Evolutionary conservation across 2,113 vertebrate species (phyloP).

Genomic region (Vulpes lagopus): DNA sequence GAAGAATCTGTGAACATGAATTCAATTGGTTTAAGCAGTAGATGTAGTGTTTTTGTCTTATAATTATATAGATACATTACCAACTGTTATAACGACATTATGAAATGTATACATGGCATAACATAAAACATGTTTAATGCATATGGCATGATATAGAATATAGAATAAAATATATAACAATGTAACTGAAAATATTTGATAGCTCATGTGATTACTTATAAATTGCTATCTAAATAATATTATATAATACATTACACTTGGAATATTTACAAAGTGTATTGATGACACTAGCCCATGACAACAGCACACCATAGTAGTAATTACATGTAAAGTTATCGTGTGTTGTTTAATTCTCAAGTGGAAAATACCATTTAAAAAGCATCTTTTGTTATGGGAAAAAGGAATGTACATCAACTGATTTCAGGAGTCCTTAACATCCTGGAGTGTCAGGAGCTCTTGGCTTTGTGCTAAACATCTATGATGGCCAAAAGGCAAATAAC

Average conservation of each 20-base stretch:
- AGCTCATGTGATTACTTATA: not conserved
- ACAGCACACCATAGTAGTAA: not conserved
- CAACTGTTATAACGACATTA: not conserved
- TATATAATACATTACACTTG: not conserved
- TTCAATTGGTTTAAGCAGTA: not conserved
- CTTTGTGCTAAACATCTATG: not conserved
- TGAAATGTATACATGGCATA: not conserved
- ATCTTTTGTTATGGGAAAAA: conserved; percentile 22
- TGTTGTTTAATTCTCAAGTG: conserved; percentile 4
- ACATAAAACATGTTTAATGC: not conserved
- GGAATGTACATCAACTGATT: not conserved
- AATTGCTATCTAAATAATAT: conserved; percentile 1
- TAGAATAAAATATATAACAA: not conserved
- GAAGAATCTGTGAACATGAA: conserved; percentile 17
- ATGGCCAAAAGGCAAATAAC: not conserved
- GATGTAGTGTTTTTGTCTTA: not conserved
- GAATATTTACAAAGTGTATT: conserved; percentile 6
- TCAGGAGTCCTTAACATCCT: not conserved
- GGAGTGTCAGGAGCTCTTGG: not conserved
- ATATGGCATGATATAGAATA: not conserved
- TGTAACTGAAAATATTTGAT: not conserved
- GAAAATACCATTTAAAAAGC: conserved; percentile 46
- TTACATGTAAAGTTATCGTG: not conserved
- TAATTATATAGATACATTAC: not conserved
- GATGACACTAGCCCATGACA: not conserved